These are phyloP conservation scores for Tipula vernalis DNA, from an alignment of 2,888 invertebrate genomes.

Conservation along the genomic window DNA sequence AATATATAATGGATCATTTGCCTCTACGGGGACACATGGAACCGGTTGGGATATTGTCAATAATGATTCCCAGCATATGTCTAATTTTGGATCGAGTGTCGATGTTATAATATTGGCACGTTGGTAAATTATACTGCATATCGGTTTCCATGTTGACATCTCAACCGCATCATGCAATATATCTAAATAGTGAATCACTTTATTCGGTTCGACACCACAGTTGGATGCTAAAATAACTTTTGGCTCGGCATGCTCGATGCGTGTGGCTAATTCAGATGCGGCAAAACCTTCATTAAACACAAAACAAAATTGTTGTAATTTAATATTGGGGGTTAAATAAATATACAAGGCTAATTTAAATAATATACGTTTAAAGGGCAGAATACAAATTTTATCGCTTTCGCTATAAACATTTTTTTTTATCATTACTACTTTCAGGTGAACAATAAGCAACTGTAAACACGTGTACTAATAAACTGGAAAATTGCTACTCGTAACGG, in stretches of 20 bases:
- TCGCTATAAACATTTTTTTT: no score
- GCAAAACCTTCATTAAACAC: slow-evolving; percentile 56
- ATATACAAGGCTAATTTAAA: not conserved
- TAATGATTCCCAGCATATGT: slow-evolving; percentile 68
- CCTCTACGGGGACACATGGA: slow-evolving; percentile 73
- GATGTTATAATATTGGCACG: slow-evolving; percentile 53
- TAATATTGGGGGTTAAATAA: not conserved
- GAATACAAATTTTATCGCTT: no score
- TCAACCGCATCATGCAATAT: slow-evolving; percentile 49
- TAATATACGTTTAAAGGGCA: not conserved
- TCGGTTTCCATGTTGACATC: slow-evolving; percentile 57
- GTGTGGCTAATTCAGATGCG: slow-evolving; percentile 68
- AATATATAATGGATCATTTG: slow-evolving; percentile 83
- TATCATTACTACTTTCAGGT: no score
- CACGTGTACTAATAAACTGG: no score
- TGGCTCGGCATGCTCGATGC: slow-evolving; percentile 81
- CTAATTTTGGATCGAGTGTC: slow-evolving; percentile 48
- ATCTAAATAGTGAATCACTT: slow-evolving; percentile 48
- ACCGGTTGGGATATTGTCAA: slow-evolving; percentile 50
- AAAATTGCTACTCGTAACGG: no score
- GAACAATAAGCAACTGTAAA: no score
- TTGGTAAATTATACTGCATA: slow-evolving; percentile 73
- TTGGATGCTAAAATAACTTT: slow-evolving; percentile 82
- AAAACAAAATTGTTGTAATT: not conserved
- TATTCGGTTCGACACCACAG: slow-evolving; percentile 81